Evolutionary conservation across 2,113 vertebrate species (phyloP).

Genomic region (Cavia aperea): DNA sequence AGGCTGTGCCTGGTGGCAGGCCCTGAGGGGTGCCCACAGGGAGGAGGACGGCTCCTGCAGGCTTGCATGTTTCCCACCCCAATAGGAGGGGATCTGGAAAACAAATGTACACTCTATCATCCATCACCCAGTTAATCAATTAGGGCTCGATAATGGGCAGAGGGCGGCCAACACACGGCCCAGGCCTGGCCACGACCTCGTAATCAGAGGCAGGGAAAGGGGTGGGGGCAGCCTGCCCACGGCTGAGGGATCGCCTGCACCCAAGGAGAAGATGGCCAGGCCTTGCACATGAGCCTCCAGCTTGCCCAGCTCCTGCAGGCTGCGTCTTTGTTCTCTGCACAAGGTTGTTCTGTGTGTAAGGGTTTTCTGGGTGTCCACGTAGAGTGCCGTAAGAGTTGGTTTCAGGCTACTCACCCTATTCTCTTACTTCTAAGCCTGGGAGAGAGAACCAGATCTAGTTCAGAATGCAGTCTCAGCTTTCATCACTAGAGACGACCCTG

Average conservation of each 20-base stretch:
- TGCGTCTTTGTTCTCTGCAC: not conserved
- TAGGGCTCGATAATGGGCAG: not conserved
- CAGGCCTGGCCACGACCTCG: not conserved
- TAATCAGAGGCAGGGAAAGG: conserved; percentile 33
- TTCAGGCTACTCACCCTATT: fast-evolving
- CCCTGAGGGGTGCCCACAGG: not conserved
- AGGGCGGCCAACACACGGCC: not conserved
- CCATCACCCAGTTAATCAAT: conserved; percentile 37
- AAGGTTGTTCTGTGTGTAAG: fast-evolving
- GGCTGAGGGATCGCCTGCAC: fast-evolving
- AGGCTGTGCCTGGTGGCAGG: not conserved
- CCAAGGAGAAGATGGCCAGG: not conserved
- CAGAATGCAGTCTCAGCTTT: not conserved
- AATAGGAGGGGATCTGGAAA: not conserved
- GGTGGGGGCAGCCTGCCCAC: fast-evolving
- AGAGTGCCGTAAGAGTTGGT: fast-evolving
- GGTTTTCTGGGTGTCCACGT: not conserved
- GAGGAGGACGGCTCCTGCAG: not conserved
- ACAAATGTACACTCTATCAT: not conserved
- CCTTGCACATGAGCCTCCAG: fast-evolving
- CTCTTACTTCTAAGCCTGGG: not conserved
- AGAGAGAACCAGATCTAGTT: not conserved
- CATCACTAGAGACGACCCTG: fast-evolving
- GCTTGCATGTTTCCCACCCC: not conserved
- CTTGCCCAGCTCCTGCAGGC: not conserved